Evolutionary conservation across 2,797 vertebrate genomes (phyloP).

Genomic region (Babyrousa celebensis): DNA sequence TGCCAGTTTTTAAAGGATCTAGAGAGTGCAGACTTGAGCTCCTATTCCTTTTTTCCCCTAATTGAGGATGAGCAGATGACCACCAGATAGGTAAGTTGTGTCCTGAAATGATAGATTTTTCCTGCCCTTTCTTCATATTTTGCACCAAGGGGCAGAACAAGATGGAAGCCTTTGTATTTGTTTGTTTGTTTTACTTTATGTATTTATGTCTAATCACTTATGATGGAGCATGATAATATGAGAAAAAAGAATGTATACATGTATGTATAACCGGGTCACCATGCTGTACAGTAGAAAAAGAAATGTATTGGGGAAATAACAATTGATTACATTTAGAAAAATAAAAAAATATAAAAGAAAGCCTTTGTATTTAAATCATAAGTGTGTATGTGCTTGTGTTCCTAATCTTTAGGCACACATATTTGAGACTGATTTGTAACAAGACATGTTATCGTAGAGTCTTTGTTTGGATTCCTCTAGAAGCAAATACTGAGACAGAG

Average conservation of each 20-base stretch:
- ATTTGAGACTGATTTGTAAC: not conserved
- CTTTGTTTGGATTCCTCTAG: not conserved
- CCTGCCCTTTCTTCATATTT: not conserved
- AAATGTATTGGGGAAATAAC: no score
- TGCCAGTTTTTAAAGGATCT: not conserved
- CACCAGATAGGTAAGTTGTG: not conserved
- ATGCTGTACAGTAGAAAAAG: no score
- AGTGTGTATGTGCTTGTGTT: not conserved
- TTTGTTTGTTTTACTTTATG: no score
- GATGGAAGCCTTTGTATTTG: not conserved
- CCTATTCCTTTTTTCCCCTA: not conserved
- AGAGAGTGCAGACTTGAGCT: not conserved
- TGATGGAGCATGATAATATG: no score
- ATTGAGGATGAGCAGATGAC: not conserved
- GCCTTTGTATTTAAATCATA: not conserved
- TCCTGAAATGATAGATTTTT: not conserved
- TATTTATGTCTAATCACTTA: no score
- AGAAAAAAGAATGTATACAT: no score
- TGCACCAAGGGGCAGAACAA: not conserved
- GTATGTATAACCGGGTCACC: no score
- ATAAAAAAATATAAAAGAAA: no score
- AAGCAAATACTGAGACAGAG: not conserved
- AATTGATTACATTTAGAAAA: no score
- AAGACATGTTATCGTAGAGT: not conserved
- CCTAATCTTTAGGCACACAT: not conserved